phyloP scores from a whole-genome alignment of 2,113 vertebrate genomes.

The Oreotrochilus melanogaster region DNA sequence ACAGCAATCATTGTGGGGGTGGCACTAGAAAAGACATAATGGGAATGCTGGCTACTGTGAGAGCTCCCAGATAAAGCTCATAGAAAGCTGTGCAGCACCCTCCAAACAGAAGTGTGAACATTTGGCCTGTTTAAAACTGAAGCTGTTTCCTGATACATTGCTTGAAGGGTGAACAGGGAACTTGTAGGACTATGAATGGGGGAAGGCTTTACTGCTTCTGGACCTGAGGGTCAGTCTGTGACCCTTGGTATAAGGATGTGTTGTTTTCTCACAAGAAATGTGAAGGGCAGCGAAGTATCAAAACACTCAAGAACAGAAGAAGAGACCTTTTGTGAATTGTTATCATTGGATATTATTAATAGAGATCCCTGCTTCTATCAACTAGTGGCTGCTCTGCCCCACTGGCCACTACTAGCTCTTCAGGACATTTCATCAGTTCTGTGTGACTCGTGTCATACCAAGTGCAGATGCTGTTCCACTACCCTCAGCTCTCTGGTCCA shows the following conservation, averaged over 20 bases:
- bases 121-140: neutral
- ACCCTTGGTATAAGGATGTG: neutral
- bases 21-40: neutral
- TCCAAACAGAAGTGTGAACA: neutral
- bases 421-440: neutral
- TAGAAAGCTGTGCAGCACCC: neutral
- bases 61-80: neutral
- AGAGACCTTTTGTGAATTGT: neutral
- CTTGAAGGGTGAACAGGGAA: neutral
- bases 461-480: neutral
- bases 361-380: neutral
- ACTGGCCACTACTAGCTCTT: neutral
- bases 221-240: neutral
- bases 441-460: neutral
- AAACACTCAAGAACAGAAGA: neutral
- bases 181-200: neutral
- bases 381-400: neutral
- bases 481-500: neutral
- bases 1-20: neutral
- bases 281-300: neutral
- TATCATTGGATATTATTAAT: neutral
- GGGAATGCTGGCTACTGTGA: neutral
- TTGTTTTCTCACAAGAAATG: neutral
- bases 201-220: neutral
- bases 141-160: neutral